A percentile compares a stretch with the other conserved stretches of the same genome.
Conservation (phyloP, 2,888 invertebrate species). For the Aethes cnicana region DNA sequence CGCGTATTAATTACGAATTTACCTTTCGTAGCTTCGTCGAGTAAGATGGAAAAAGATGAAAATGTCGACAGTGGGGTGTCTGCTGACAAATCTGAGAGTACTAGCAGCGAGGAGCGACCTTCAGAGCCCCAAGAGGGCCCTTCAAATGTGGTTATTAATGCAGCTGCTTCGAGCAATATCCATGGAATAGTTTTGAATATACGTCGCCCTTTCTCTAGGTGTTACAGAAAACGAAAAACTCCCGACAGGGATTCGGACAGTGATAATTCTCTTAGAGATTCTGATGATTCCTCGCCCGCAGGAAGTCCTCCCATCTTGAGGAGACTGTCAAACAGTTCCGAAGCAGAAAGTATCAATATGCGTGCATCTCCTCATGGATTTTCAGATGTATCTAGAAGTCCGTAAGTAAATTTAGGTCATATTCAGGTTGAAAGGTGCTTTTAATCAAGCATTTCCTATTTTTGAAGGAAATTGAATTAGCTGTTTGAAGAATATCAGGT, state of each 20-base stretch:
- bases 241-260: slow-evolving; percentile 66
- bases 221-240: slow-evolving; percentile 70
- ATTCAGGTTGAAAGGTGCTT: too few species aligned
- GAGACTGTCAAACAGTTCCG: slow-evolving; percentile 48
- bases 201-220: slow-evolving; percentile 56
- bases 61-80: slow-evolving; percentile 74
- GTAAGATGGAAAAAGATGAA: slow-evolving; percentile 56
- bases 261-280: slow-evolving; percentile 64
- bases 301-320: slow-evolving; percentile 44
- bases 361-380: slow-evolving; percentile 48
- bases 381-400: slow-evolving; percentile 50
- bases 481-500: too few species aligned
- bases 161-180: slow-evolving; percentile 65
- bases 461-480: too few species aligned
- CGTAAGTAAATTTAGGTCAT: too few species aligned
- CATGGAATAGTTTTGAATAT: slow-evolving; percentile 63
- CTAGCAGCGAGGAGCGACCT: slow-evolving; percentile 64
- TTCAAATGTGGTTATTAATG: slow-evolving; percentile 62
- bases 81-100: slow-evolving; percentile 75
- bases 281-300: slow-evolving; percentile 65
- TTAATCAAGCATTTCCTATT: too few species aligned
- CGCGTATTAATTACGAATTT: slow-evolving; percentile 27
- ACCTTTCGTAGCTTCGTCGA: slow-evolving; percentile 46
- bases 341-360: slow-evolving; percentile 52
- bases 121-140: slow-evolving; percentile 50